Evolutionary conservation across 2,797 vertebrate species (phyloP), one percentile per base, ranked within the genome.

Genomic region (Phrynocephalus guinanensis): DNA sequence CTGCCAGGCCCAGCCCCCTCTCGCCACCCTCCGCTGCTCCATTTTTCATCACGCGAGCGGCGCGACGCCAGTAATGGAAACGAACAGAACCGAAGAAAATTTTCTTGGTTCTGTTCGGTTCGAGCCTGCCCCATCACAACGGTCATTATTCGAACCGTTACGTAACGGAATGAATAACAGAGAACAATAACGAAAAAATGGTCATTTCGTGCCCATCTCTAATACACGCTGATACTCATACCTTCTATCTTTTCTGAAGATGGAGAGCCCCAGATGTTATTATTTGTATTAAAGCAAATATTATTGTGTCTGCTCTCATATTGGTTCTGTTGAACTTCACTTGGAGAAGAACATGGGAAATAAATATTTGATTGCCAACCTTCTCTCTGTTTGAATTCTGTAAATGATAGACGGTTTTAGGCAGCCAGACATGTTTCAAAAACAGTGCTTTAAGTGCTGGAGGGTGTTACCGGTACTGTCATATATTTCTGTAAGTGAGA

Each of bases 371-470:
- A 16, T 70, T 83, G 28, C 68, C 76, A 11, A 26, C 3, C 60
- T 70, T 90, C 56, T 18, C 24, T 44, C 30, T 24, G 3, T 33
- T 30, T 83, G 75, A 90, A 89, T 77, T 80, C 44, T 84, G n/a
- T 56, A 72, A 22, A 71, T 48, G 3, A 28, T 87, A 22, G 68
- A 80, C 89, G 33, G 20, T 4, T 60, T 56, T 48, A 52, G 70
- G 38, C 22, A 91, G 63, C 2, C 67, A 88, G 87, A 88, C 1
- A 0, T 20, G 52, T 84, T 83, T 63, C 86, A 79, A 78, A 79
- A 85, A 60, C 33, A 30, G 10, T 86, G 48, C 66, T 79, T 81
- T 70, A 16, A 68, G 84, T 66, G 68, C 83, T 18, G 9, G 72
- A 66, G 67, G 85, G 75, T 8, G 20, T 30, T 26, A 48, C 38